Percentiles rank a stretch among this genome's conserved stretches.
These are phyloP conservation scores for Pycnonotus jocosus DNA, from an alignment of 2,113 vertebrate genomes.

Conservation along the genomic window DNA sequence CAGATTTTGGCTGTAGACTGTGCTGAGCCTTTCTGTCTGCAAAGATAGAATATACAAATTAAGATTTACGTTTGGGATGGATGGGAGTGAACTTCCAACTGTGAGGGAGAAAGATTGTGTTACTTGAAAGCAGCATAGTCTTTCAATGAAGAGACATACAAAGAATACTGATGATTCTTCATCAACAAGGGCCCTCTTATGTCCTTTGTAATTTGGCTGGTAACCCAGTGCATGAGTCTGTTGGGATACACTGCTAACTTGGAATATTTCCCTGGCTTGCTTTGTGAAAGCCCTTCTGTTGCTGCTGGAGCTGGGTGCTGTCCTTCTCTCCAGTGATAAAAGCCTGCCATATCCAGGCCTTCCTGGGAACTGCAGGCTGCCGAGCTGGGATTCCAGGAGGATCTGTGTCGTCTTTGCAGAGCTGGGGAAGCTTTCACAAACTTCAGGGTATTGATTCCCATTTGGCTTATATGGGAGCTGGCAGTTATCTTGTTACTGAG, in stretches of 20 bases:
- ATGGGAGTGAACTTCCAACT: not conserved
- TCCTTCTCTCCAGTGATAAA: not conserved
- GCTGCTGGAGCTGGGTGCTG: not conserved
- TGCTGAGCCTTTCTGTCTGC: not conserved
- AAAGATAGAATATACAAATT: not conserved
- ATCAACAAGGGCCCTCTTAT: not conserved
- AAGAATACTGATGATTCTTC: not conserved
- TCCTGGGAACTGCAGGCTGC: not conserved
- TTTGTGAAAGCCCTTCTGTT: conserved; percentile 15
- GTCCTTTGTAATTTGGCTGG: not conserved
- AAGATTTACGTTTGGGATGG: not conserved
- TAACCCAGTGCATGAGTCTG: not conserved
- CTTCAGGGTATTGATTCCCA: rapidly evolving
- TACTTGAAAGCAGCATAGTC: not conserved
- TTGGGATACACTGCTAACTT: not conserved
- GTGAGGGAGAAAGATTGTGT: rapidly evolving
- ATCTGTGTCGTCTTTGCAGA: not conserved
- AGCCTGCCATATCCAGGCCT: not conserved
- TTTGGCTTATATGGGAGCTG: not conserved
- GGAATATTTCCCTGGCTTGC: not conserved
- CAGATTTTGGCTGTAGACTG: not conserved
- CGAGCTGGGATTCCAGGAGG: not conserved
- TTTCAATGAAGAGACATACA: rapidly evolving
- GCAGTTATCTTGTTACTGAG: rapidly evolving
- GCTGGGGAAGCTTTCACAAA: not conserved